phyloP scores from a whole-genome alignment of 2,113 vertebrate species.

The Pionites leucogaster region DNA sequence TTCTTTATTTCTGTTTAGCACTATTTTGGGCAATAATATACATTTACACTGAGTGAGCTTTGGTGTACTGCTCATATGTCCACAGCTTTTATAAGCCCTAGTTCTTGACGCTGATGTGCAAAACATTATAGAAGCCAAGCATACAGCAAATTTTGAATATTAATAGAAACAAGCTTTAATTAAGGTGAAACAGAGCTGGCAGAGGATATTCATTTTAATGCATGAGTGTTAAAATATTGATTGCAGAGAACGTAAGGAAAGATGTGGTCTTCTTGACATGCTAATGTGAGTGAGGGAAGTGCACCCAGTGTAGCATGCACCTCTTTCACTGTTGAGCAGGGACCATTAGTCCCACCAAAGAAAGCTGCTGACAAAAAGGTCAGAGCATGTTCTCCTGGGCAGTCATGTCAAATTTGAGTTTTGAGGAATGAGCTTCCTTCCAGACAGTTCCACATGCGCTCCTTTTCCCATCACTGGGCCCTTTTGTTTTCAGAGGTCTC shows the following conservation, averaged over 20 bases:
- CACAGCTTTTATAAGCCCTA: neutral
- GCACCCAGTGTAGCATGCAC: neutral
- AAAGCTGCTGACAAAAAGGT: neutral
- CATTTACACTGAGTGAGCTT: neutral
- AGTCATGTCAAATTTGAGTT: neutral
- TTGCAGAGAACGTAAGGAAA: neutral
- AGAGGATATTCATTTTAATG: neutral
- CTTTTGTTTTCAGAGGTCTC: slow-evolving; percentile 11
- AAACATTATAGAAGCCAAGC: neutral
- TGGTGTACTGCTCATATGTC: neutral
- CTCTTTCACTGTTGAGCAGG: neutral
- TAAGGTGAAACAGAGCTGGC: neutral
- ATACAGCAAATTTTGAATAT: neutral
- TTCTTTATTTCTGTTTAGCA: neutral
- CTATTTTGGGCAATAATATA: neutral
- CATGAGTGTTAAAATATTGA: neutral
- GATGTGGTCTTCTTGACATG: neutral
- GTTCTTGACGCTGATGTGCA: neutral
- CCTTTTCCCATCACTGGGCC: neutral
- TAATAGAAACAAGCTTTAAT: slow-evolving; percentile 6
- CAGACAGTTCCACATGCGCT: neutral
- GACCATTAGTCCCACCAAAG: neutral
- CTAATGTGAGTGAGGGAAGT: neutral
- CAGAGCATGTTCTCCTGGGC: neutral
- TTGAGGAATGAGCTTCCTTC: slow-evolving; percentile 8